phyloP scores from a whole-genome alignment of 2,888 invertebrate genomes.

The Hermodice carunculata region DNA sequence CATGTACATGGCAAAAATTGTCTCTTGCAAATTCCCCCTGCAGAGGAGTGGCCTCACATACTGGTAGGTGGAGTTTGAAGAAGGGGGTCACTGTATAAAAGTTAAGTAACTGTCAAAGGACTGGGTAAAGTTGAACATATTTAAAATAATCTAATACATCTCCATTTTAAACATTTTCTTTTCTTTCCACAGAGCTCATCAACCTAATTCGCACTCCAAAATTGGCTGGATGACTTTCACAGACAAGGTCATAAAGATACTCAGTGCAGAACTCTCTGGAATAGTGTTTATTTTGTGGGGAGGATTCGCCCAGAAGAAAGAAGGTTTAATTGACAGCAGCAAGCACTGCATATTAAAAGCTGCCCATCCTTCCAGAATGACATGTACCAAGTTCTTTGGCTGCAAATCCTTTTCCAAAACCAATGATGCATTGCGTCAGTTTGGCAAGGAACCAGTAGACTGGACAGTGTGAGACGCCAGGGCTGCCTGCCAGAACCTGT shows the following conservation, averaged over 20 bases:
- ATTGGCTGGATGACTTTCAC: conserved; percentile 65
- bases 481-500: too few relatives aligned
- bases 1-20: too few relatives aligned
- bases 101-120: too few relatives aligned
- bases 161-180: too few relatives aligned
- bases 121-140: too few relatives aligned
- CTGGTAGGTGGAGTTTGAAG: too few relatives aligned
- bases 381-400: conserved; percentile 53
- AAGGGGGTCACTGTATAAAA: too few relatives aligned
- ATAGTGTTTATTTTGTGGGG: conserved; percentile 66
- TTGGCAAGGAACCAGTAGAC: conserved; percentile 48
- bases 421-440: conserved; percentile 47
- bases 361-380: conserved; percentile 66
- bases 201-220: conserved; percentile 59
- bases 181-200: conserved; percentile 63
- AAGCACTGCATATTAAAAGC: conserved; percentile 58
- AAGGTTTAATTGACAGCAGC: conserved; percentile 44
- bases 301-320: conserved; percentile 63
- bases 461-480: conserved; percentile 52
- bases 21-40: too few relatives aligned
- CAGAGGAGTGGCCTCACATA: not conserved
- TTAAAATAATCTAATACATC: too few relatives aligned
- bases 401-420: conserved; percentile 61
- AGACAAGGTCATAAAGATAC: conserved; percentile 52
- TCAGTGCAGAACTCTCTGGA: conserved; percentile 45